phyloP scores from a whole-genome alignment of 2,113 vertebrate genomes.

The Boulengeromyrus knoepffleri region DNA sequence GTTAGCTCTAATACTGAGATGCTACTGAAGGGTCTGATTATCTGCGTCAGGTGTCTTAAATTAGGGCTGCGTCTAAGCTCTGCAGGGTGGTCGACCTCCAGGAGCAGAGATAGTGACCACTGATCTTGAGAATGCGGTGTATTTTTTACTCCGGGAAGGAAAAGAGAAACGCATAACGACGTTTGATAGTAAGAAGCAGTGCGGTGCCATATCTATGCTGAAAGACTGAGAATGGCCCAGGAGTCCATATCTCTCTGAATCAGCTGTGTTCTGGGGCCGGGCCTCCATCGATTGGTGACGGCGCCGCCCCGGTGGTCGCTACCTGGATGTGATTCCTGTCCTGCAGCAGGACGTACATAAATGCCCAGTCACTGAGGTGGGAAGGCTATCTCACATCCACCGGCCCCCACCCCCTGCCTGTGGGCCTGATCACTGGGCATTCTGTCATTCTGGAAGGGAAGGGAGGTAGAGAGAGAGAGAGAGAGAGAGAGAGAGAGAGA shows the following conservation, averaged over 20 bases:
- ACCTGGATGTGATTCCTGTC: background rate
- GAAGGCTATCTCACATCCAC: background rate
- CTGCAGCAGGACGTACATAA: background rate
- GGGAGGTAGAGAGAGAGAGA: background rate
- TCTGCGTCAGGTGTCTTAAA: background rate
- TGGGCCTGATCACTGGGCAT: background rate
- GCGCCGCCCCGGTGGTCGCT: background rate
- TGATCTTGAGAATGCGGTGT: background rate
- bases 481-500: background rate
- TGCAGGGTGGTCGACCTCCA: background rate
- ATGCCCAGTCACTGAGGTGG: background rate
- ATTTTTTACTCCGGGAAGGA: background rate
- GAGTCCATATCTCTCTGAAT: background rate
- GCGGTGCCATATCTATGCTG: background rate
- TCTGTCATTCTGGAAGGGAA: background rate
- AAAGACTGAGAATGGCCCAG: background rate
- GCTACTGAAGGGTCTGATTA: background rate
- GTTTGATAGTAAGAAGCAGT: background rate
- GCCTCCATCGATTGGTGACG: background rate
- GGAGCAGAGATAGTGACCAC: background rate
- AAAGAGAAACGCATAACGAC: background rate
- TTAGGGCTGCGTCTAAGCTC: background rate
- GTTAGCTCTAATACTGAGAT: background rate
- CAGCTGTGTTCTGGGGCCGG: background rate
- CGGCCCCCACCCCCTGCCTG: background rate